phyloP scores from a whole-genome alignment of 92 coral and sea anemone genomes.

The Phenganax subtilis region DNA sequence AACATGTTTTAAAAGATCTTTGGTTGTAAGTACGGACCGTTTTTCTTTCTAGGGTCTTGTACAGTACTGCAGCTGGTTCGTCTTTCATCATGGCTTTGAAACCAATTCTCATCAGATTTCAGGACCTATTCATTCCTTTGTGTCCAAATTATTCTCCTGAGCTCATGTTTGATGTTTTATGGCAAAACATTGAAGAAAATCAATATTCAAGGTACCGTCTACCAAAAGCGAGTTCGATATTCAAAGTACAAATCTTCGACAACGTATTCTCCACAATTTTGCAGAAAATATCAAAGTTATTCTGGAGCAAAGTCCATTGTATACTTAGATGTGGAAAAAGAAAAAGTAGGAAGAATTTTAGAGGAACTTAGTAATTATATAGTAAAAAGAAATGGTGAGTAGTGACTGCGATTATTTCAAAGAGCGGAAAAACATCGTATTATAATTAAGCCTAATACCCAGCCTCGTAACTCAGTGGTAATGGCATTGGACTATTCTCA shows the following conservation, averaged over 20 bases:
- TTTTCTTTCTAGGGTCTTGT: constrained; percentile 58
- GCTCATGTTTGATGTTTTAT: constrained; percentile 11
- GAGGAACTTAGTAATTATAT: constrained; percentile 19
- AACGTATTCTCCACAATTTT: no score
- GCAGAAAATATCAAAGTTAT: constrained; percentile 20
- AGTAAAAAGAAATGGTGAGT: constrained; percentile 7
- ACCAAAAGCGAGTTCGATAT: no score
- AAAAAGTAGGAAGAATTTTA: constrained; percentile 10
- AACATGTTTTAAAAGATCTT: not conserved
- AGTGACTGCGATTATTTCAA: not conserved
- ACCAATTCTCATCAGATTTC: constrained; percentile 56
- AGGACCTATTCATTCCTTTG: constrained; percentile 74
- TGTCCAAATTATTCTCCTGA: constrained; percentile 11
- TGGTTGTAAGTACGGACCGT: not conserved
- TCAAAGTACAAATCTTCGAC: no score
- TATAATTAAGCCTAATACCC: no score
- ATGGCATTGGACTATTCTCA: not conserved
- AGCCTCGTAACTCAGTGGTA: no score
- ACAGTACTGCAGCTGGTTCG: constrained; percentile 60
- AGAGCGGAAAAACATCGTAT: no score
- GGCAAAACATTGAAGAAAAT: constrained; percentile 25
- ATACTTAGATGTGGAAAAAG: constrained; percentile 19
- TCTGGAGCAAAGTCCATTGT: constrained; percentile 34
- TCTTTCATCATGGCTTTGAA: constrained; percentile 68
- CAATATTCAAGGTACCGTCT: constrained; percentile 23